Conservation (phyloP, 2,888 invertebrate genomes). For the Eristalis pertinax region DNA sequence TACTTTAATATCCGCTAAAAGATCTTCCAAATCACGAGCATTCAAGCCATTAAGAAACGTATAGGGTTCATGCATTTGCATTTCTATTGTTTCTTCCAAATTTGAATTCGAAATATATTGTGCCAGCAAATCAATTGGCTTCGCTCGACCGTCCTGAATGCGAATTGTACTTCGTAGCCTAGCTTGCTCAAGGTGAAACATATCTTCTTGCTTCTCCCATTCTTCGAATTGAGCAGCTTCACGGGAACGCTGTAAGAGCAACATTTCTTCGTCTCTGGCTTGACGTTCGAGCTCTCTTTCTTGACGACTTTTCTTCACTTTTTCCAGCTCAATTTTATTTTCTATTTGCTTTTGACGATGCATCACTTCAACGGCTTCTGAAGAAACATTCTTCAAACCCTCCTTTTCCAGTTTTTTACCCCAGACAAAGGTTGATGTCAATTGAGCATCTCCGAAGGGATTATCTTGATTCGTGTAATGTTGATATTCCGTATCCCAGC, state of each 20-base stretch:
- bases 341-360: conserved; percentile 94
- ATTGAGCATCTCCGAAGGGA: conserved; percentile 98
- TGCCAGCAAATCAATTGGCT: conserved; percentile 98
- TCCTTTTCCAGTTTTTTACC: conserved; percentile 96
- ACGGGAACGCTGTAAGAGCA: conserved; percentile 92
- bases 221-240: conserved; percentile 95
- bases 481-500: conserved; percentile 98
- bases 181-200: conserved; percentile 98
- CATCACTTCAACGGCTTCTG: conserved; percentile 90
- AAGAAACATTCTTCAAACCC: conserved; percentile 89
- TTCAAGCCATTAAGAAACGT: conserved; percentile 95
- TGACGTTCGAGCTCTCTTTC: conserved; percentile 94
- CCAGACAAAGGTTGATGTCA: conserved; percentile 98
- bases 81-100: conserved; percentile 95
- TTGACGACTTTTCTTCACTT: conserved; percentile 94
- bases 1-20: conserved; percentile 96
- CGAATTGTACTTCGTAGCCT: conserved; percentile 95
- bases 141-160: conserved; percentile 97
- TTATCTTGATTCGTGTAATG: conserved; percentile 99
- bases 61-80: conserved; percentile 99
- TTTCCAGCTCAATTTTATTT: conserved; percentile 95
- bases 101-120: conserved; percentile 97
- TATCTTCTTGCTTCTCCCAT: conserved; percentile 98
- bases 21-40: conserved; percentile 95
- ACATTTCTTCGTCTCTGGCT: conserved; percentile 90